Conservation (phyloP, 2,888 invertebrate genomes). For the Volucella zonaria region DNA sequence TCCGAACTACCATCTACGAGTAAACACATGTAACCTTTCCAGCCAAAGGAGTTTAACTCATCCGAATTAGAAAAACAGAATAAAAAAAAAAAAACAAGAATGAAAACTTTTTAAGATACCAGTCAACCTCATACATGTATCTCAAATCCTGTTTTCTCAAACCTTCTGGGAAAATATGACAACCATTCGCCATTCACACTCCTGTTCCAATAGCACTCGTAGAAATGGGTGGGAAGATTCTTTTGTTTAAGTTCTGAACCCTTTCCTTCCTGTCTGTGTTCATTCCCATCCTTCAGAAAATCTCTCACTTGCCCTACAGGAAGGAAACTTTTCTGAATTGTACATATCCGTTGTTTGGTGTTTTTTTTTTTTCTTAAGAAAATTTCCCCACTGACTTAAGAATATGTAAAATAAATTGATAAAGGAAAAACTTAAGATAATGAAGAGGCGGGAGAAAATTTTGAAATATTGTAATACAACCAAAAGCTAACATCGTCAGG, state of each 20-base stretch:
- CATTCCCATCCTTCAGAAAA: constrained; percentile 2
- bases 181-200: constrained; percentile 7
- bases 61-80: not conserved
- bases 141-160: constrained; percentile 4
- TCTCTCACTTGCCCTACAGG: constrained; percentile 11
- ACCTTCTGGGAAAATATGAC: constrained; percentile 6
- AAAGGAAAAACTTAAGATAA: not conserved
- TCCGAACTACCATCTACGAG: not conserved
- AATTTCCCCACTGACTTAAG: constrained; percentile 42
- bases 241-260: constrained; percentile 44
- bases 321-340: constrained; percentile 22
- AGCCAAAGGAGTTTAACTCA: constrained; percentile 2
- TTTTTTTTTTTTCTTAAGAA: not conserved
- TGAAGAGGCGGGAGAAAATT: not conserved
- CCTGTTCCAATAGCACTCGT: not conserved
- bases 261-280: constrained; percentile 2
- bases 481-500: not conserved
- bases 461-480: not conserved
- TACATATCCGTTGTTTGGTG: not conserved
- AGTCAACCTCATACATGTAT: constrained; percentile 15
- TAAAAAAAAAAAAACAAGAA: not conserved
- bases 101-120: constrained; percentile 8
- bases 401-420: constrained; percentile 10
- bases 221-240: constrained; percentile 13
- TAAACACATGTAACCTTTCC: constrained; percentile 19